Base-by-base conservation (phyloP, 1,140 invertebrate species). In the Schlechtendalia chinensis region DNA sequence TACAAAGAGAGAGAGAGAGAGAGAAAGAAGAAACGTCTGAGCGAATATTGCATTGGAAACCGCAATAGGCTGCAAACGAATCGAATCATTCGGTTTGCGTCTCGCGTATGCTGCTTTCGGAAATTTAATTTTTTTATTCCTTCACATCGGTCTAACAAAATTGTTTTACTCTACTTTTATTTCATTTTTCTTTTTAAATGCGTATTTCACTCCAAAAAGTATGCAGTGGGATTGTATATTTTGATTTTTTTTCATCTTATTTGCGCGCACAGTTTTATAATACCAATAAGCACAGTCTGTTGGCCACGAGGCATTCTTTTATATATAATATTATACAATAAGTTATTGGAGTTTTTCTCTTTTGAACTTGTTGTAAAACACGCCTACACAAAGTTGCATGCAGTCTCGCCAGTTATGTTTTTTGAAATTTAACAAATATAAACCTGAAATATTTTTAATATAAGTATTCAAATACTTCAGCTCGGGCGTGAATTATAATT, bases 271-370 rank as follows among this genome's bases (percentile, higher is more conserved):
- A 45, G 53, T 77, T 77, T 61, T 59, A 77, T 79, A 79, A 79
- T 79, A 63, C 75, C 75, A 79, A 79, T 79, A 79, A 79, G 75
- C 75, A 79, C 75, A 79, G 75, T 79, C 75, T 79, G 75, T 63
- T 79, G 75, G 75, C 75, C 75, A 79, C 75, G 39, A 79, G 75
- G 75, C 75, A 79, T 79, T 79, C 58, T 79, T 79, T 75, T 75
- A 58, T 75, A 50, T 50, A 50, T 50, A 12, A 8, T 50, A 63
- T 61, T 79, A 63, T 45, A 79, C 56, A 39, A 72, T 54, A 72
- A 72, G 69, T 72, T 72, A 77, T 79, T 61, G 58, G 39, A 79
- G 75, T 59, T 79, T 61, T 77, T 79, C 11, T 24, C 75, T 79
- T 79, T 79, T 79, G 56, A 63, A 79, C 56, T n/a, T 59, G 19